These are phyloP conservation scores for Oncorhynchus tshawytscha DNA, from an alignment of 2,113 vertebrate species.

Conservation along the genomic window DNA sequence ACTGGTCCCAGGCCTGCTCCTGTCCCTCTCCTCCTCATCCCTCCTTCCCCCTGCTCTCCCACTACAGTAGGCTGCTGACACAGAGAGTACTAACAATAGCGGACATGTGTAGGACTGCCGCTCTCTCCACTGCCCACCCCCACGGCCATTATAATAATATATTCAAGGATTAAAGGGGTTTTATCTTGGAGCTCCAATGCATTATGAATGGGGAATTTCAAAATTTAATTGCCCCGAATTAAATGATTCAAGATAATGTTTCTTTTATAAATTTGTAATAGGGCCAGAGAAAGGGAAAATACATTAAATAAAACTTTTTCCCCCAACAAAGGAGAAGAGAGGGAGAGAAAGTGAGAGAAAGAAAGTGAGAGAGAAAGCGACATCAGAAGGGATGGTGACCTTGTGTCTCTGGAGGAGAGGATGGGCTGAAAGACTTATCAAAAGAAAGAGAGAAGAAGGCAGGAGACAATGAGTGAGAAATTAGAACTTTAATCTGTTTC, in stretches of 20 bases:
- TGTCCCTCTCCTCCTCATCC: conserved; percentile 35
- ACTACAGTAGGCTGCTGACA: conserved; percentile 49
- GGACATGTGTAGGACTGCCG: conserved; percentile 71
- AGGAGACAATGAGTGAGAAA: conserved; percentile 39
- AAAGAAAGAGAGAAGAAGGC: conserved; percentile 37
- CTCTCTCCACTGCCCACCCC: conserved; percentile 65
- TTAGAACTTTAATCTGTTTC: conserved; percentile 48
- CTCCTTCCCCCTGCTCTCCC: too few species aligned
- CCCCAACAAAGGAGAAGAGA: conserved; percentile 22
- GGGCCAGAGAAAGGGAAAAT: conserved; percentile 53
- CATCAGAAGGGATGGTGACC: conserved; percentile 26
- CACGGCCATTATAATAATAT: conserved; percentile 76
- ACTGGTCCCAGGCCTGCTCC: conserved; percentile 56
- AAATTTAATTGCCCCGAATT: conserved; percentile 81
- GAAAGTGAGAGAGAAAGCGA: too few species aligned
- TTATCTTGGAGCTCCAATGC: conserved; percentile 78
- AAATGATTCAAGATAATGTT: conserved; percentile 87
- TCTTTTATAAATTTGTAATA: conserved; percentile 81
- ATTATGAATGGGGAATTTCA: conserved; percentile 80
- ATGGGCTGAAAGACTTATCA: not conserved
- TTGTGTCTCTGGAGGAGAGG: conserved; percentile 14
- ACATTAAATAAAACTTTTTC: conserved; percentile 50
- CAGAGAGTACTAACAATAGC: conserved; percentile 69
- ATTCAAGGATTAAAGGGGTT: conserved; percentile 81
- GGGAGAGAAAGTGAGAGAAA: not conserved